Percentiles rank a stretch among this genome's conserved stretches.
Evolutionary conservation across 2,888 invertebrate species (phyloP).

Genomic region (Cerastoderma edule): DNA sequence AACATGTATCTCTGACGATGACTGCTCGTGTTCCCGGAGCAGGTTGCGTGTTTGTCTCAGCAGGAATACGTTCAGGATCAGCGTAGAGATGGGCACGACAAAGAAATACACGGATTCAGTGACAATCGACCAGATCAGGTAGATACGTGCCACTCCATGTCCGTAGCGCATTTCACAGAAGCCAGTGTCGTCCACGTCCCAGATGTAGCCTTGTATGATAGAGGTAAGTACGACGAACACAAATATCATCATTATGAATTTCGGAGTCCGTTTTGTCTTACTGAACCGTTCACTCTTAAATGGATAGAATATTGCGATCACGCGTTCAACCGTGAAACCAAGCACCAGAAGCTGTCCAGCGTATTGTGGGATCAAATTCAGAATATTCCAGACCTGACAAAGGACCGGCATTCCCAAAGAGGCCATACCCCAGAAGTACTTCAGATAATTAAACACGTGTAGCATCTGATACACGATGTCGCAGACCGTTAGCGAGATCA

Average conservation of each 20-base stretch:
- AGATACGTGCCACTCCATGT: constrained; percentile 53
- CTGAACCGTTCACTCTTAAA: constrained; percentile 79
- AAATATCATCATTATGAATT: constrained; percentile 69
- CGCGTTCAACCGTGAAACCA: constrained; percentile 81
- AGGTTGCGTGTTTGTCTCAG: constrained; percentile 56
- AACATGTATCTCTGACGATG: background rate
- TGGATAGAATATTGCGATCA: constrained; percentile 79
- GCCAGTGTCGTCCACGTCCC: constrained; percentile 67
- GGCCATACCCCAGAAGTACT: constrained; percentile 78
- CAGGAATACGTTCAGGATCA: constrained; percentile 74
- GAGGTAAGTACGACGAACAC: constrained; percentile 65
- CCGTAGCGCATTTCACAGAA: constrained; percentile 53
- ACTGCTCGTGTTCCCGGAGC: constrained; percentile 23
- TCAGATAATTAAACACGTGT: constrained; percentile 77
- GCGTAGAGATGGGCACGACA: constrained; percentile 69
- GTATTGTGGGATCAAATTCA: constrained; percentile 79
- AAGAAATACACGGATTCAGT: constrained; percentile 74
- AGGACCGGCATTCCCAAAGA: constrained; percentile 71
- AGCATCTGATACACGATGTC: constrained; percentile 78
- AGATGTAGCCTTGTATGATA: constrained; percentile 80
- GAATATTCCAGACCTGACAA: constrained; percentile 79
- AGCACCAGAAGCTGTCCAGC: constrained; percentile 80
- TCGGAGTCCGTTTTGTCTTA: constrained; percentile 72
- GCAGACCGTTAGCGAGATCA: constrained; percentile 79
- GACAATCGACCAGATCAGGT: constrained; percentile 70